Conservation (phyloP, 2,797 vertebrate species). For the Melanotaenia pygmaea region DNA sequence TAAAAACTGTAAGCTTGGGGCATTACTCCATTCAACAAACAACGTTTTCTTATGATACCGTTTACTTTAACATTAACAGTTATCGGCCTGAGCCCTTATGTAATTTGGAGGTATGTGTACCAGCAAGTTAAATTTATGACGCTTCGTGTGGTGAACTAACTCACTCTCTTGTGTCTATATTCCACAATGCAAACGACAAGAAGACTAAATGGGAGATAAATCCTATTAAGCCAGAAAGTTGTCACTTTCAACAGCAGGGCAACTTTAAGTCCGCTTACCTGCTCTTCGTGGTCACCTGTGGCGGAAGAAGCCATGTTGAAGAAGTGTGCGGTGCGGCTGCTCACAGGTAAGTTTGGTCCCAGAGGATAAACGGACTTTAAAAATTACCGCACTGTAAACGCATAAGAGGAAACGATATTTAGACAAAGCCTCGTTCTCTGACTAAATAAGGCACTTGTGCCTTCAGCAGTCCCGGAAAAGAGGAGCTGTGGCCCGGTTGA, state of each 20-base stretch:
- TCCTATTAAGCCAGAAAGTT: background rate
- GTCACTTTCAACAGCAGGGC: background rate
- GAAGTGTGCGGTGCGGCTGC: slow-evolving; percentile 29
- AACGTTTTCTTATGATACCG: background rate
- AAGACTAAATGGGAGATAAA: fast-evolving
- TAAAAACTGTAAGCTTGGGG: background rate
- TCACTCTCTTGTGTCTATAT: background rate
- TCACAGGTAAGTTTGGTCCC: slow-evolving; percentile 50
- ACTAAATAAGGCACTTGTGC: fast-evolving
- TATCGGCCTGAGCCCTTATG: too few relatives aligned
- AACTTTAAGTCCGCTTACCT: slow-evolving; percentile 53
- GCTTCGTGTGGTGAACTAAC: background rate
- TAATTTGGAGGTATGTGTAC: background rate
- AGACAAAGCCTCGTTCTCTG: background rate
- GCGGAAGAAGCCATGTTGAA: slow-evolving; percentile 76
- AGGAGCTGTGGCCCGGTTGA: slow-evolving; percentile 9
- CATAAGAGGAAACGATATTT: background rate
- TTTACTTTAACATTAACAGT: background rate
- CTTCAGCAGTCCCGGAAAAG: background rate
- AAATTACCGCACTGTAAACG: background rate
- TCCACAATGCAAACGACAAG: background rate
- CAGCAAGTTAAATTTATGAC: background rate
- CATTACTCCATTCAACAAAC: too few relatives aligned
- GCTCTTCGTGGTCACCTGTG: slow-evolving; percentile 69
- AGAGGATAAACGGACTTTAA: background rate